A percentile compares a stretch with the other conserved stretches of the same genome.
phyloP scores from a whole-genome alignment of 2,888 invertebrate genomes.

The Psococerastis gibbosa region DNA sequence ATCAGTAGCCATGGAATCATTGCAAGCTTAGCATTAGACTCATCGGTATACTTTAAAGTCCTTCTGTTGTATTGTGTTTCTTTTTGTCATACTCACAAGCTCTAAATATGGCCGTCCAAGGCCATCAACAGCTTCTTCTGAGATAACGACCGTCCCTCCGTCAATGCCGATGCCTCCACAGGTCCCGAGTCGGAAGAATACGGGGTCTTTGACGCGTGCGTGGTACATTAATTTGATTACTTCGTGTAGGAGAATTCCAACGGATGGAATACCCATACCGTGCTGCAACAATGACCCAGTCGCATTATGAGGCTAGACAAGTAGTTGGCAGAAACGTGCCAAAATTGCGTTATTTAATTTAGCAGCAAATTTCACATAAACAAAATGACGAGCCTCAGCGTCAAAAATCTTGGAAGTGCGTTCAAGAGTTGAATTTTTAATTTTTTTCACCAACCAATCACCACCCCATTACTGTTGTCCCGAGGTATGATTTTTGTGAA shows the following conservation, averaged over 20 bases:
- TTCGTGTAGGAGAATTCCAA: constrained; percentile 89
- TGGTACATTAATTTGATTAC: constrained; percentile 91
- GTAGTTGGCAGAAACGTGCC: too few relatives aligned
- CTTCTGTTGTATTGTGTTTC: too few relatives aligned
- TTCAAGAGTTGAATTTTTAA: constrained; percentile 5
- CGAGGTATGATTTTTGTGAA: too few relatives aligned
- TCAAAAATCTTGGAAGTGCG: too few relatives aligned
- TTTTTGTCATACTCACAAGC: constrained; percentile 54
- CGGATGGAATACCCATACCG: constrained; percentile 95
- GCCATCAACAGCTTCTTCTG: constrained; percentile 82
- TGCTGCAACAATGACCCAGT: constrained; percentile 64
- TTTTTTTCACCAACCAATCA: background rate
- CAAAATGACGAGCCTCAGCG: too few relatives aligned
- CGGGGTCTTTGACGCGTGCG: constrained; percentile 68
- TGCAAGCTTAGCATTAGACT: too few relatives aligned
- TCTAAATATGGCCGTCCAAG: constrained; percentile 63
- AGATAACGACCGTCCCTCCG: constrained; percentile 84
- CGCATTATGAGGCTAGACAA: too few relatives aligned
- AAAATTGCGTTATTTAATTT: too few relatives aligned
- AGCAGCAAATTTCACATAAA: too few relatives aligned
- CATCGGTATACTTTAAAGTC: too few relatives aligned
- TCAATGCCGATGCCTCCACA: constrained; percentile 87
- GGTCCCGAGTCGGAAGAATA: constrained; percentile 83
- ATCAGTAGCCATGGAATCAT: too few relatives aligned
- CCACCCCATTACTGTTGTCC: too few relatives aligned